phyloP scores from a whole-genome alignment of 2,113 vertebrate species.

The Colius striatus region DNA sequence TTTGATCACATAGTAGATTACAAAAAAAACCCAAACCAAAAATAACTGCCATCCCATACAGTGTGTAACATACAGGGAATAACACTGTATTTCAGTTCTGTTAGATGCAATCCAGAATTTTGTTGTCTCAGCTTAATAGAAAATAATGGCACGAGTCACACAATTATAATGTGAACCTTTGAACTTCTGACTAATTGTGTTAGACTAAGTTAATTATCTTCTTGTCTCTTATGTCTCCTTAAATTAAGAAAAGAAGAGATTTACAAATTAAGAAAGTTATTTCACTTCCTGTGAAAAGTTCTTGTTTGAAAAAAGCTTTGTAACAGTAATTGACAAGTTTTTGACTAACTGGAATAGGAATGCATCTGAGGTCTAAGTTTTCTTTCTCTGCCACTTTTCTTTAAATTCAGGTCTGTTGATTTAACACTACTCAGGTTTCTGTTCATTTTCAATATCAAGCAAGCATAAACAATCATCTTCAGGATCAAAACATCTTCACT shows the following conservation, averaged over 20 bases:
- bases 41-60: too few species aligned
- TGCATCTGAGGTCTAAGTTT: background rate
- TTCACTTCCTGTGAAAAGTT: background rate
- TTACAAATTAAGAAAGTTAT: background rate
- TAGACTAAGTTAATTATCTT: background rate
- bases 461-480: background rate
- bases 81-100: background rate
- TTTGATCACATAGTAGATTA: background rate
- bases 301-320: background rate
- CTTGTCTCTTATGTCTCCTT: background rate
- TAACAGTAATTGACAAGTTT: background rate
- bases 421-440: background rate
- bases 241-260: background rate
- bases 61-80: background rate
- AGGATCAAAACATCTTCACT: background rate
- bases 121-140: background rate
- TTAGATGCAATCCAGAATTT: background rate
- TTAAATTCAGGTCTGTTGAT: background rate
- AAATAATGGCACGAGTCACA: background rate
- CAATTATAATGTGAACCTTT: background rate
- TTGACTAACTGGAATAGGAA: background rate
- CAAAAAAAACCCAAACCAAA: background rate
- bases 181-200: background rate
- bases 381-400: background rate
- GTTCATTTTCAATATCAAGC: background rate